These are phyloP conservation scores for Poeciliopsis infans DNA, from an alignment of 2,797 vertebrate genomes.

Conservation along the genomic window DNA sequence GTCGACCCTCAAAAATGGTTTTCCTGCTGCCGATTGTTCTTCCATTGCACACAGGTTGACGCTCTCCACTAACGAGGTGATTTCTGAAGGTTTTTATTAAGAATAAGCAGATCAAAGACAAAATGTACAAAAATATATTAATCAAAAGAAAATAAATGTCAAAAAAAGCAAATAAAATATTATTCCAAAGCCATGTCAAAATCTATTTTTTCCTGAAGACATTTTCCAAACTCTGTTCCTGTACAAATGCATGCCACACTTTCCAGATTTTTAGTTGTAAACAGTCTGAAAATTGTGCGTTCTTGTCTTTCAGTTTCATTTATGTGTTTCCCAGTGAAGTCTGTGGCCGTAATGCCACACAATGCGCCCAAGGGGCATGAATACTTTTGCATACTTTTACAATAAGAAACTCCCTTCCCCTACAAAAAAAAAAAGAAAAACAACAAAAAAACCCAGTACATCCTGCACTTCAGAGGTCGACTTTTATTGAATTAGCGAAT, in stretches of 20 bases:
- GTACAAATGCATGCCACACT: not conserved
- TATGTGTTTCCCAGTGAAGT: too few species aligned
- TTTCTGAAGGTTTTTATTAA: not conserved
- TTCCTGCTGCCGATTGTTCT: too few species aligned
- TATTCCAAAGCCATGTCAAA: too few species aligned
- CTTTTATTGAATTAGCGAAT: slow-evolving; percentile 62
- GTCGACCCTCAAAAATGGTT: too few species aligned
- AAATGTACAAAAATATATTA: too few species aligned
- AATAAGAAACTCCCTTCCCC: slow-evolving; percentile 22
- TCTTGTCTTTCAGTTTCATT: not conserved
- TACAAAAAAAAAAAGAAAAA: slow-evolving; percentile 31
- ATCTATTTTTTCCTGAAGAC: too few species aligned
- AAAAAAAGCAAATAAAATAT: too few species aligned
- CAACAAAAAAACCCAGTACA: slow-evolving; percentile 45
- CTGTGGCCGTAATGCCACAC: not conserved
- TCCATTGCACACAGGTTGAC: too few species aligned
- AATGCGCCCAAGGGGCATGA: not conserved
- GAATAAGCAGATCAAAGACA: not conserved
- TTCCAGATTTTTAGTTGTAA: not conserved
- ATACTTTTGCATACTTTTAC: slow-evolving; percentile 16
- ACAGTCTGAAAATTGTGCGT: not conserved
- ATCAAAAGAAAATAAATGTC: too few species aligned
- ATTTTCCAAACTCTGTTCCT: too few species aligned
- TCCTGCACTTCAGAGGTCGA: slow-evolving; percentile 37
- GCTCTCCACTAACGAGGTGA: not conserved